These are phyloP conservation scores for Cremastinae sp. DNA, from an alignment of 2,888 invertebrate genomes.

Conservation along the genomic window DNA sequence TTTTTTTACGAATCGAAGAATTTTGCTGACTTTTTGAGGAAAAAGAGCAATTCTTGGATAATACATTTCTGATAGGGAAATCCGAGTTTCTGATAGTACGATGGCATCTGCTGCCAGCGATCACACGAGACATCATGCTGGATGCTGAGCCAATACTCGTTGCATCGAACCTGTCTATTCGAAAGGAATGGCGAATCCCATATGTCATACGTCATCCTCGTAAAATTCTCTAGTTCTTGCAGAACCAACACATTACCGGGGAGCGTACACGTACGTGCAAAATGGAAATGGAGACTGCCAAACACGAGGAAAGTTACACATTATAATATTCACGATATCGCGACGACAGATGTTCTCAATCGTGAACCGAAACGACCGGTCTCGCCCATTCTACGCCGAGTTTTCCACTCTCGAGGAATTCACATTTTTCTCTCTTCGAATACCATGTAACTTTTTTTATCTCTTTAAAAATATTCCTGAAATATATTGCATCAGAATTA, in stretches of 20 bases:
- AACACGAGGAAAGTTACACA: conserved; percentile 48
- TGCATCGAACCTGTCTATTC: conserved; percentile 53
- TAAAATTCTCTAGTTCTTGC: conserved; percentile 50
- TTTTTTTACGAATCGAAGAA: background rate
- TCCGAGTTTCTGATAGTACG: conserved; percentile 56
- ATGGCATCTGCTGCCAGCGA: conserved; percentile 61
- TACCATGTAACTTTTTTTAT: conserved; percentile 19
- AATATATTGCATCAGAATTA: background rate
- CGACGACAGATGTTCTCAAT: conserved; percentile 70
- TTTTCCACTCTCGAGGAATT: conserved; percentile 17
- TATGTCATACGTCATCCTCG: conserved; percentile 61
- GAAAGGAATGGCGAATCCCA: conserved; percentile 26
- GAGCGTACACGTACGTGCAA: background rate
- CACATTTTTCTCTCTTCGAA: conserved; percentile 22
- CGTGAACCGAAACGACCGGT: conserved; percentile 46
- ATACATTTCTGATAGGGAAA: conserved; percentile 9
- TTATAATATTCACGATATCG: conserved; percentile 64
- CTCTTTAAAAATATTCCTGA: background rate
- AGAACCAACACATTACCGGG: conserved; percentile 33
- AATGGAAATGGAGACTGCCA: background rate
- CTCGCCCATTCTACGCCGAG: conserved; percentile 7
- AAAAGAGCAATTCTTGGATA: background rate
- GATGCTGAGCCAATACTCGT: conserved; percentile 45
- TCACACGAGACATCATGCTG: conserved; percentile 34
- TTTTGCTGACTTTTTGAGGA: background rate